Conservation (phyloP, 2,797 vertebrate species). For the Thalassophryne amazonica region DNA sequence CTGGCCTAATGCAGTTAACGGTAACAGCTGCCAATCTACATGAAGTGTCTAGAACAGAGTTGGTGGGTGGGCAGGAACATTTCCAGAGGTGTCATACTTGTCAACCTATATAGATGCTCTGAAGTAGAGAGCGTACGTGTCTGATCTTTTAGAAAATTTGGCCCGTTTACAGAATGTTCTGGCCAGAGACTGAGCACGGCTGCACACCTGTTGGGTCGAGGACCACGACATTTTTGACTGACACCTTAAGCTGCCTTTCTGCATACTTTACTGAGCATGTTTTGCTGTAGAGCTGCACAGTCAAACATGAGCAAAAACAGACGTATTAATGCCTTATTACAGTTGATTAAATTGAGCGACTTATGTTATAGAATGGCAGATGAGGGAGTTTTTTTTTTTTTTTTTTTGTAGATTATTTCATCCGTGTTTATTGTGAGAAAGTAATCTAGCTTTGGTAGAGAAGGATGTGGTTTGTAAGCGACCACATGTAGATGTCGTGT, state of each 20-base stretch:
- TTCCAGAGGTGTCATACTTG: too few species aligned
- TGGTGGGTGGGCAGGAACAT: too few species aligned
- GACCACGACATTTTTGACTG: conserved; percentile 16
- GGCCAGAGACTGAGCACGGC: conserved; percentile 32
- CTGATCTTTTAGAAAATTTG: too few species aligned
- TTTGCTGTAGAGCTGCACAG: conserved; percentile 30
- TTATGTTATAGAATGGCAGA: conserved; percentile 1
- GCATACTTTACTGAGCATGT: conserved; percentile 33
- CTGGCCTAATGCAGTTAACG: too few species aligned
- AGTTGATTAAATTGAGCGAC: conserved; percentile 7
- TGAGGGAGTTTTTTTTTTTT: conserved; percentile 3
- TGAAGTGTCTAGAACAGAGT: too few species aligned
- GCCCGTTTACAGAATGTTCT: too few species aligned
- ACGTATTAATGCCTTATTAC: conserved; percentile 54
- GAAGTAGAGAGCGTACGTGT: too few species aligned
- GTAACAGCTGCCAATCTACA: too few species aligned
- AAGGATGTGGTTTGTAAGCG: conserved; percentile 53
- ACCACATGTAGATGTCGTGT: conserved; percentile 7
- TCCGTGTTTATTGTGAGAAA: conserved; percentile 4
- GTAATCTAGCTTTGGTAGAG: conserved; percentile 2
- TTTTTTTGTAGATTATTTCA: conserved; percentile 8
- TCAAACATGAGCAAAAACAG: conserved; percentile 11
- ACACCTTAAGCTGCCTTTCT: conserved; percentile 59
- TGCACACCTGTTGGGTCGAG: conserved; percentile 22
- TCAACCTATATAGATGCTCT: too few species aligned